Evolutionary conservation across 2,888 invertebrate genomes (phyloP).

Genomic region (Trichopria drosophilae): DNA sequence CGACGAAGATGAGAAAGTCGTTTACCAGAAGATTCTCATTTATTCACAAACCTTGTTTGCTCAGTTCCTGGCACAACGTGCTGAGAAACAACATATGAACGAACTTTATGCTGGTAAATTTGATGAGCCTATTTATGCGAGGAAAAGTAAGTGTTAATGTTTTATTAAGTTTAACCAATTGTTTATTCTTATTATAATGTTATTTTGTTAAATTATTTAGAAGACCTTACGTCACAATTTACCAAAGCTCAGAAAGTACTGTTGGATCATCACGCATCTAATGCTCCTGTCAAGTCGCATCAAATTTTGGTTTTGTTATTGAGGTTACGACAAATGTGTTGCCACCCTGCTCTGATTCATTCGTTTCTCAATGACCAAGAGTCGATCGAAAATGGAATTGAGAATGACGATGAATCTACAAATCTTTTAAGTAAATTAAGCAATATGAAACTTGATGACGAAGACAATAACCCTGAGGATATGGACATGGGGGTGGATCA

Average conservation of each 20-base stretch:
- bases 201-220: too few species aligned
- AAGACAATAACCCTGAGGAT: constrained; percentile 29
- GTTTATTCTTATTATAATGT: constrained; percentile 5
- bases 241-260: constrained; percentile 50
- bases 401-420: constrained; percentile 31
- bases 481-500: constrained; percentile 24
- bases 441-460: constrained; percentile 38
- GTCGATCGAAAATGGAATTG: constrained; percentile 54
- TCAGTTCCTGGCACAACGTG: constrained; percentile 75
- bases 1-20: constrained; percentile 70
- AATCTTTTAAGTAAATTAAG: constrained; percentile 35
- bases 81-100: constrained; percentile 64
- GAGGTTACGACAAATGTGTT: constrained; percentile 84
- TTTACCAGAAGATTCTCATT: constrained; percentile 76
- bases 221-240: constrained; percentile 46
- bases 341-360: constrained; percentile 83
- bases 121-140: constrained; percentile 28
- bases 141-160: too few species aligned
- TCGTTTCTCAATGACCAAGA: constrained; percentile 61
- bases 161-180: constrained; percentile 8
- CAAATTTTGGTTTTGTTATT: constrained; percentile 80
- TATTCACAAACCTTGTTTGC: constrained; percentile 77
- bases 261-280: constrained; percentile 50
- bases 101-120: constrained; percentile 42
- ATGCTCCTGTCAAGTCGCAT: constrained; percentile 62